Conservation (phyloP, 2,113 vertebrate genomes). For the Atherinomorus stipes region DNA sequence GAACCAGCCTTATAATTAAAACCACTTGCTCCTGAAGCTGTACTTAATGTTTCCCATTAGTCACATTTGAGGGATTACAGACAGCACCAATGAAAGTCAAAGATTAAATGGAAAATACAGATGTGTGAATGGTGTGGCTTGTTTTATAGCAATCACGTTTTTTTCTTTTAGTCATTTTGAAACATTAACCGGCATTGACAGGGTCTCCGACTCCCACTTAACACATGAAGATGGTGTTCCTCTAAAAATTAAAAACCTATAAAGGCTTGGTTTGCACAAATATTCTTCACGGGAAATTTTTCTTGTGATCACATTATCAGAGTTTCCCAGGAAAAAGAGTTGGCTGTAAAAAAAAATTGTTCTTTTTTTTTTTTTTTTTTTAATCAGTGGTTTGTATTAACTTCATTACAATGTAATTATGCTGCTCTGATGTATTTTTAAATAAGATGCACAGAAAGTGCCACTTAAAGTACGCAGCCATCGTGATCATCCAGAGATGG, state of each 20-base stretch:
- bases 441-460: background rate
- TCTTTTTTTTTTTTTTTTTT: background rate
- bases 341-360: background rate
- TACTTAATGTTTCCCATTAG: conserved; percentile 83
- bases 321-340: conserved; percentile 5
- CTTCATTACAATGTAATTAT: conserved; percentile 25
- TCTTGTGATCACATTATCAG: conserved; percentile 40
- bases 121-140: conserved; percentile 78
- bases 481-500: conserved; percentile 12
- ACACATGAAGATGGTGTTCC: conserved; percentile 67
- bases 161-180: conserved; percentile 71
- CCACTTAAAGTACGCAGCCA: background rate
- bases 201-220: conserved; percentile 63
- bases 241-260: conserved; percentile 30
- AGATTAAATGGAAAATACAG: conserved; percentile 84
- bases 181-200: conserved; percentile 73
- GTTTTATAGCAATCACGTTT: conserved; percentile 75
- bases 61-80: conserved; percentile 84
- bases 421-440: conserved; percentile 5
- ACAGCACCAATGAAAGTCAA: conserved; percentile 80
- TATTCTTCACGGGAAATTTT: background rate
- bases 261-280: conserved; percentile 29
- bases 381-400: conserved; percentile 9
- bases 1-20: conserved; percentile 82
- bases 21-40: conserved; percentile 80